phyloP scores from a whole-genome alignment of 2,113 vertebrate species.

The Laticauda laticaudata region DNA sequence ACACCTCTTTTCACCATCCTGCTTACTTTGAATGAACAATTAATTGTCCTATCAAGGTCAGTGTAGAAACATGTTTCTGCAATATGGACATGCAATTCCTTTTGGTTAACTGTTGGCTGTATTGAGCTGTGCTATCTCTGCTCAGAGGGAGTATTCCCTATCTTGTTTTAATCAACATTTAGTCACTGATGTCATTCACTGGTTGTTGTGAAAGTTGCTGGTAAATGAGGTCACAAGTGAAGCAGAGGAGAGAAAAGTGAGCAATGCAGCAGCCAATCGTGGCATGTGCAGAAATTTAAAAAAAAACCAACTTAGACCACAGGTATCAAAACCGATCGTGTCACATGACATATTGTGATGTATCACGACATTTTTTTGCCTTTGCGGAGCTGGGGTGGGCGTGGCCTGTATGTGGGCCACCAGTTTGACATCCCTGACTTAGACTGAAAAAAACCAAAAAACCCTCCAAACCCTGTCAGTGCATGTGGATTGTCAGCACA shows the following conservation, averaged over 20 bases:
- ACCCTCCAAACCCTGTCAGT: background rate
- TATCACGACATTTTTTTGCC: too few relatives aligned
- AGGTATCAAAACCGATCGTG: too few relatives aligned
- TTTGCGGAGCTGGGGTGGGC: too few relatives aligned
- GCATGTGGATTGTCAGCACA: background rate
- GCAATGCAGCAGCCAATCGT: background rate
- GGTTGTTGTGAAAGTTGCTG: conserved; percentile 12
- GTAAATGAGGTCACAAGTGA: conserved; percentile 22
- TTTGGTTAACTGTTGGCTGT: rapidly evolving
- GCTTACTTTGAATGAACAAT: background rate
- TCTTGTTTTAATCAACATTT: conserved; percentile 10
- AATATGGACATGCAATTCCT: background rate
- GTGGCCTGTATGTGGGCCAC: too few relatives aligned
- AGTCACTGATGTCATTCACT: conserved; percentile 25
- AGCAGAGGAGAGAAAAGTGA: background rate
- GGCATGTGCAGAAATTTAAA: background rate
- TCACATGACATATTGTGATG: too few relatives aligned
- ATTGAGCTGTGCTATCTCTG: background rate
- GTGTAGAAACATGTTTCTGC: background rate
- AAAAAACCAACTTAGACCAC: too few relatives aligned
- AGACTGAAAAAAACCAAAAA: background rate
- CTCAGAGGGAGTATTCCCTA: background rate
- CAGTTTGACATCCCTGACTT: background rate
- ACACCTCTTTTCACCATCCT: too few relatives aligned
- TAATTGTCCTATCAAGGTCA: background rate